phyloP scores from a whole-genome alignment of 2,888 invertebrate species.

The Tipula vernalis region DNA sequence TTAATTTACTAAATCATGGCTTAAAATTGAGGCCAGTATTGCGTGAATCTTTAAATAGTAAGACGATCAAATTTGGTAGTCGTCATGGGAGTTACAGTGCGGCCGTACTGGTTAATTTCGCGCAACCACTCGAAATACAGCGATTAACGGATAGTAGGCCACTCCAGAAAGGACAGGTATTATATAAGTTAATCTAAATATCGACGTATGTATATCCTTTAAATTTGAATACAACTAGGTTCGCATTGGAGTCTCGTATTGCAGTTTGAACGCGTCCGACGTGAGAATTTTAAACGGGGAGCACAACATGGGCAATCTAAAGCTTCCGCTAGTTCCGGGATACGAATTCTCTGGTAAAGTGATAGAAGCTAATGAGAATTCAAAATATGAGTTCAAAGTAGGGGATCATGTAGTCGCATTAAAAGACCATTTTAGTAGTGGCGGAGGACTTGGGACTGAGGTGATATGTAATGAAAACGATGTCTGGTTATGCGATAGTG shows the following conservation, averaged over 20 bases:
- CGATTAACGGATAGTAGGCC: slow-evolving; percentile 31
- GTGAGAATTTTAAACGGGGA: slow-evolving; percentile 41
- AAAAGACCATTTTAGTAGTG: slow-evolving; percentile 9
- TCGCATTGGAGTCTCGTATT: slow-evolving; percentile 47
- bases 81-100: slow-evolving; percentile 28
- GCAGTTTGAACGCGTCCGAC: slow-evolving; percentile 53
- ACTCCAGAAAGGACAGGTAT: slow-evolving; percentile 37
- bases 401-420: slow-evolving; percentile 10
- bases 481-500: slow-evolving; percentile 43
- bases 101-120: slow-evolving; percentile 39
- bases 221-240: slow-evolving; percentile 33
- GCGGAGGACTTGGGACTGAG: slow-evolving; percentile 48
- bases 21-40: not conserved
- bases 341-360: slow-evolving; percentile 52
- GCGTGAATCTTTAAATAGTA: not conserved
- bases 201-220: slow-evolving; percentile 14
- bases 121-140: slow-evolving; percentile 39
- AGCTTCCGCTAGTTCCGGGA: slow-evolving; percentile 47
- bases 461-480: slow-evolving; percentile 42
- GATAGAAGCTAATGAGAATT: slow-evolving; percentile 40
- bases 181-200: not conserved
- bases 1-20: not conserved
- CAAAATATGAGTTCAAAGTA: slow-evolving; percentile 22
- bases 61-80: not conserved
- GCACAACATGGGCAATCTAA: slow-evolving; percentile 32